phyloP scores from a whole-genome alignment of 2,888 invertebrate genomes.

The Clistopyga incitator region DNA sequence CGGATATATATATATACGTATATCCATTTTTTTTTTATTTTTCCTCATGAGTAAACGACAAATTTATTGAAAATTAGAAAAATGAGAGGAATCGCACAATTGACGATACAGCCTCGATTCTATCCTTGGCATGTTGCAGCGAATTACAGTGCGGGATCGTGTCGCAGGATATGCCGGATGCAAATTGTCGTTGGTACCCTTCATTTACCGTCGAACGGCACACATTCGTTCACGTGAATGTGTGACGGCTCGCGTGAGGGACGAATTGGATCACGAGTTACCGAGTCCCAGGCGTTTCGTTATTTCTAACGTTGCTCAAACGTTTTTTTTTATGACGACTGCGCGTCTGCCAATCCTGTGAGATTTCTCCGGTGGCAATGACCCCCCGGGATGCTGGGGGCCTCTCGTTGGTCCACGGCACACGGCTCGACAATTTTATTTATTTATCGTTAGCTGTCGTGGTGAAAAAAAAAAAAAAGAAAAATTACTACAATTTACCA shows the following conservation, averaged over 20 bases:
- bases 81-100: constrained; percentile 29
- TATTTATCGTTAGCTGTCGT: not conserved
- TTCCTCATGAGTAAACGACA: not conserved
- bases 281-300: not conserved
- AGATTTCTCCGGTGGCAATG: not conserved
- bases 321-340: not conserved
- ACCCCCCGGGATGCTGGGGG: not conserved
- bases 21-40: not conserved
- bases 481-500: not conserved
- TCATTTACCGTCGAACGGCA: not conserved
- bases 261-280: not conserved
- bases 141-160: not conserved
- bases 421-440: constrained; percentile 1
- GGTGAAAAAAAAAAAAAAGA: too few species aligned
- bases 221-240: not conserved
- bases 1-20: not conserved
- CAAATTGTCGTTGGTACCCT: not conserved
- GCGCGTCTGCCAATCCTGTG: not conserved
- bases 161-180: constrained; percentile 8
- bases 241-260: not conserved
- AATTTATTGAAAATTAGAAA: not conserved
- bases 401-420: not conserved
- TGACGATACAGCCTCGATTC: constrained; percentile 29
- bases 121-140: not conserved
- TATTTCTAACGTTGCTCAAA: constrained; percentile 1